These are phyloP conservation scores for Piprites chloris DNA, from an alignment of 2,113 vertebrate species.

Conservation along the genomic window DNA sequence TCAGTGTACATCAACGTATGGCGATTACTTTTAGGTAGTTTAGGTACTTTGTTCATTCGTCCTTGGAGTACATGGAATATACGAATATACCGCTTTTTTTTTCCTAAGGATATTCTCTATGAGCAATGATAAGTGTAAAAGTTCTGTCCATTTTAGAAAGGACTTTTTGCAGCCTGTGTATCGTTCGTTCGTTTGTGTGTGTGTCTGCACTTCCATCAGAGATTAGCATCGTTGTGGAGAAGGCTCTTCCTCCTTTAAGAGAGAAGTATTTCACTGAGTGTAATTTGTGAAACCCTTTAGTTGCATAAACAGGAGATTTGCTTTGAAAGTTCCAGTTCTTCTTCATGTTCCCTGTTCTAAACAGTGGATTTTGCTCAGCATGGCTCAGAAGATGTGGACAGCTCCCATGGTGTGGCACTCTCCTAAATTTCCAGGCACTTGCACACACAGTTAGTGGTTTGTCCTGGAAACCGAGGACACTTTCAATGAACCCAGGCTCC, in stretches of 20 bases:
- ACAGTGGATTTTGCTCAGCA: background rate
- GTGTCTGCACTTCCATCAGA: background rate
- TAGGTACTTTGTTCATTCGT: background rate
- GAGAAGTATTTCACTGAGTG: background rate
- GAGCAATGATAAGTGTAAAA: background rate
- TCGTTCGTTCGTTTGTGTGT: background rate
- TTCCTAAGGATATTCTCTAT: background rate
- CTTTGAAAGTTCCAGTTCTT: background rate
- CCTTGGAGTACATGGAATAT: background rate
- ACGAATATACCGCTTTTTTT: background rate
- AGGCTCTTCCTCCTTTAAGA: background rate
- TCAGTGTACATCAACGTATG: background rate
- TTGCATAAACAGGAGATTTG: background rate
- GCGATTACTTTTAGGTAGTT: too few relatives aligned
- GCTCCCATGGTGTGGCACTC: background rate
- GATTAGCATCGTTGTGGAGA: background rate
- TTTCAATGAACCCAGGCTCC: background rate
- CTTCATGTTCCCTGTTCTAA: background rate
- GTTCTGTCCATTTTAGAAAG: background rate
- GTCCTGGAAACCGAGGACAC: background rate
- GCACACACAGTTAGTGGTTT: background rate
- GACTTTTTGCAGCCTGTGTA: background rate
- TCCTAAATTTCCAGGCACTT: background rate
- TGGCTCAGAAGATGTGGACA: background rate
- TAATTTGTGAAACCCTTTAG: background rate